These are phyloP conservation scores for Pentalonia nigronervosa DNA, from an alignment of 1,140 invertebrate species.

Conservation along the genomic window DNA sequence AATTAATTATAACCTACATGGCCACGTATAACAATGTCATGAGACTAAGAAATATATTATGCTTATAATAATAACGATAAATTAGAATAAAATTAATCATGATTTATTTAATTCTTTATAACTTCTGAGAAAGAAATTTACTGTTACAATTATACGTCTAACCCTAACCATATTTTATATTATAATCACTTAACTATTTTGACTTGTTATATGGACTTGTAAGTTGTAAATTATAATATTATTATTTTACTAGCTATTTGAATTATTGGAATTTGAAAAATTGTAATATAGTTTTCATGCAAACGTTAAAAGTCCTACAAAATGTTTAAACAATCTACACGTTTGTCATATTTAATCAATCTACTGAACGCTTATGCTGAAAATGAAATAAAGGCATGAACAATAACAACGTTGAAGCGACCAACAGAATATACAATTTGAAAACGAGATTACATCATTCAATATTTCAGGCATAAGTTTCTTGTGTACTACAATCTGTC, in stretches of 20 bases:
- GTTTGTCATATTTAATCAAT: not conserved
- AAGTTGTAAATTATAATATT: not conserved
- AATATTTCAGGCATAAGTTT: not conserved
- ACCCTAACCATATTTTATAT: not conserved
- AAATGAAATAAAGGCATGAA: not conserved
- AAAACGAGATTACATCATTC: too few species aligned
- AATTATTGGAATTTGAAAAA: not conserved
- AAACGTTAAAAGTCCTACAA: too few species aligned
- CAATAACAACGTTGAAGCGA: not conserved
- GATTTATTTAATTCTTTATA: not conserved
- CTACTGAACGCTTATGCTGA: not conserved
- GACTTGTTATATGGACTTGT: not conserved
- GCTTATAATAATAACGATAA: not conserved
- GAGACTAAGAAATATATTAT: not conserved
- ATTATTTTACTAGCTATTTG: not conserved
- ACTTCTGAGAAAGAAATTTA: not conserved
- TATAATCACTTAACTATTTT: not conserved
- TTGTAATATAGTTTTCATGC: not conserved
- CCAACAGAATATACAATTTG: not conserved
- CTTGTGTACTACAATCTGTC: not conserved
- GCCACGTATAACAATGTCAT: not conserved
- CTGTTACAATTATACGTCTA: not conserved
- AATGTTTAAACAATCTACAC: too few species aligned
- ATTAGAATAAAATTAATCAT: not conserved
- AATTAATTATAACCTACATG: not conserved